Evolutionary conservation across 2,888 invertebrate genomes (phyloP).

Genomic region (Sarcophaga variegata): DNA sequence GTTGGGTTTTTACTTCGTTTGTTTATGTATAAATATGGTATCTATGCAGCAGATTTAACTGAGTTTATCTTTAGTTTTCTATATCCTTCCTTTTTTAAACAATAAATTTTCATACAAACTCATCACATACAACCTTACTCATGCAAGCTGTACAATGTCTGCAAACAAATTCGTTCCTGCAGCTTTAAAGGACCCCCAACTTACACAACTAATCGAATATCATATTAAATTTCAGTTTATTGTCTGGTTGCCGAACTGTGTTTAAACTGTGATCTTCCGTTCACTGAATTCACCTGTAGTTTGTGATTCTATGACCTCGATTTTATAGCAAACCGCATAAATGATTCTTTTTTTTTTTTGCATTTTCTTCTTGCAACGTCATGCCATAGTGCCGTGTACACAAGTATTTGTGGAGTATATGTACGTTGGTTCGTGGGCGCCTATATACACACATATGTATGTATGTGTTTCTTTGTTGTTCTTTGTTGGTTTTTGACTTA

Average conservation of each 20-base stretch:
- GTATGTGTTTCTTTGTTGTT: constrained; percentile 5
- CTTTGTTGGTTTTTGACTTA: constrained; percentile 25
- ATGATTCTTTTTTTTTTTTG: constrained; percentile 29
- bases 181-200: not conserved
- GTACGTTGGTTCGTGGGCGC: not conserved
- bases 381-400: constrained; percentile 29
- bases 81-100: constrained; percentile 47
- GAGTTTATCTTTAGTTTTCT: constrained; percentile 48
- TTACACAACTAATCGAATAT: too few species aligned
- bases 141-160: not conserved
- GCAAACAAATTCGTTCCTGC: not conserved
- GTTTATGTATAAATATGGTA: too few species aligned
- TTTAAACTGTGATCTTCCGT: constrained; percentile 51
- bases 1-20: too few species aligned
- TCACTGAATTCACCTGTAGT: constrained; percentile 55
- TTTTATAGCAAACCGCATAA: constrained; percentile 49
- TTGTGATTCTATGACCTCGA: constrained; percentile 53
- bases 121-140: not conserved
- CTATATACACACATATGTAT: not conserved
- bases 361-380: constrained; percentile 35
- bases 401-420: not conserved
- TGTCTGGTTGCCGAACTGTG: constrained; percentile 38
- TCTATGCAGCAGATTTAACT: not conserved
- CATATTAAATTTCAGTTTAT: constrained; percentile 25
- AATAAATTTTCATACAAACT: constrained; percentile 19